A percentile compares a stretch with the other conserved stretches of the same genome.
Conservation (phyloP, 2,888 invertebrate genomes). For the Carabus problematicus region DNA sequence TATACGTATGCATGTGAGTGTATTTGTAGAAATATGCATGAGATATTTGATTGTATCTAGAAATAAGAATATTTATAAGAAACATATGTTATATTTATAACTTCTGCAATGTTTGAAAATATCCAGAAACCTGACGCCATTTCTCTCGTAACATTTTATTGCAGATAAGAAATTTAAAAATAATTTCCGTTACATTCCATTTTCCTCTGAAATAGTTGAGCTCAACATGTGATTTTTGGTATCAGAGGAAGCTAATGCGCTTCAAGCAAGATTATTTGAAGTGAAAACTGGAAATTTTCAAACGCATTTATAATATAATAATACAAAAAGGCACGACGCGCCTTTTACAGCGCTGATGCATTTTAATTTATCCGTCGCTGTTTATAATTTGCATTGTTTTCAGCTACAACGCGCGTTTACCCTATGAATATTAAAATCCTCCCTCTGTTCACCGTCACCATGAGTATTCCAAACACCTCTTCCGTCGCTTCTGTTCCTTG, state of each 20-base stretch:
- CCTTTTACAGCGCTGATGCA: not conserved
- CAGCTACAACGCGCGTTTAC: constrained; percentile 18
- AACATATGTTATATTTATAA: constrained; percentile 1
- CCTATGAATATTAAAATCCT: constrained; percentile 31
- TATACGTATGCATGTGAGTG: not conserved
- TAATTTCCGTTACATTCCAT: too few species aligned
- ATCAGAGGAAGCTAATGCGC: not conserved
- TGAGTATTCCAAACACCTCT: constrained; percentile 13
- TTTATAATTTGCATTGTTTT: constrained; percentile 30
- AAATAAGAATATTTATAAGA: constrained; percentile 6
- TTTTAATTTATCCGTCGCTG: constrained; percentile 5
- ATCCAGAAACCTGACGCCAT: too few species aligned
- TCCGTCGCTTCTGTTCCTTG: not conserved
- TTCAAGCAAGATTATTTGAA: not conserved
- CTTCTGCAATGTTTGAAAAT: not conserved
- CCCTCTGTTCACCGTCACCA: constrained; percentile 10
- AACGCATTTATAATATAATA: constrained; percentile 2
- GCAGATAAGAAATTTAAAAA: too few species aligned
- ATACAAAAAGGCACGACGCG: not conserved
- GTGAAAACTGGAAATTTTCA: too few species aligned
- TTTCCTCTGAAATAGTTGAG: too few species aligned
- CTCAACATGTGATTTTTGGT: too few species aligned
- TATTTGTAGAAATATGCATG: constrained; percentile 10
- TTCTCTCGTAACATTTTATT: too few species aligned
- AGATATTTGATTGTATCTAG: not conserved